Conservation (phyloP, 2,888 invertebrate species). For the Caprella mutica region DNA sequence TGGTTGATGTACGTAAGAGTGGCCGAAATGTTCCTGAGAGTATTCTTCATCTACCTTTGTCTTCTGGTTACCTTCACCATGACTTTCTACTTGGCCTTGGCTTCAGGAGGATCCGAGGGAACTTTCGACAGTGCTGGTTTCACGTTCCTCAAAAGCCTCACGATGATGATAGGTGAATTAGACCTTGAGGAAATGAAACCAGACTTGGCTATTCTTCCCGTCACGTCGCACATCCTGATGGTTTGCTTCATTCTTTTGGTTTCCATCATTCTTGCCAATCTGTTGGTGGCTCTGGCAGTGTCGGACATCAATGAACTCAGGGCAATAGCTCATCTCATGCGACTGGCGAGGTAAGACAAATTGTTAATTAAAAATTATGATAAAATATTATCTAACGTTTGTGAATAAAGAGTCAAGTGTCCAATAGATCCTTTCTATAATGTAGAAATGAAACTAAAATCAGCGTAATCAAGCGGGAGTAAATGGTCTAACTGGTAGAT, state of each 20-base stretch:
- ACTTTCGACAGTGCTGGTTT: constrained; percentile 48
- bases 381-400: too few relatives aligned
- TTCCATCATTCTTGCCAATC: constrained; percentile 51
- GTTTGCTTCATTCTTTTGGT: constrained; percentile 48
- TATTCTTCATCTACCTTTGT: constrained; percentile 42
- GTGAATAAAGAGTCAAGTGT: too few relatives aligned
- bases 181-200: constrained; percentile 46
- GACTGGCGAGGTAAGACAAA: constrained; percentile 39
- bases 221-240: constrained; percentile 45
- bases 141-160: constrained; percentile 49
- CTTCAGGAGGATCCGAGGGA: constrained; percentile 32
- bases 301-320: constrained; percentile 50
- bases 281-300: constrained; percentile 51
- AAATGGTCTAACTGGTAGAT: too few relatives aligned
- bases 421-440: too few relatives aligned
- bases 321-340: constrained; percentile 48
- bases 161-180: constrained; percentile 53
- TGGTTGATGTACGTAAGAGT: constrained; percentile 52
- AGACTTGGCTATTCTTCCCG: constrained; percentile 37
- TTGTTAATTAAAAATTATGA: too few relatives aligned
- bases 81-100: constrained; percentile 44
- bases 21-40: constrained; percentile 48
- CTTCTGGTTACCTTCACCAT: constrained; percentile 49
- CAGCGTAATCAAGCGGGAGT: too few relatives aligned
- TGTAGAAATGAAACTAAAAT: too few relatives aligned